Evolutionary conservation across 2,888 invertebrate species (phyloP), one percentile per base, ranked within the genome.

Genomic region (Phoenoteleia sp.): DNA sequence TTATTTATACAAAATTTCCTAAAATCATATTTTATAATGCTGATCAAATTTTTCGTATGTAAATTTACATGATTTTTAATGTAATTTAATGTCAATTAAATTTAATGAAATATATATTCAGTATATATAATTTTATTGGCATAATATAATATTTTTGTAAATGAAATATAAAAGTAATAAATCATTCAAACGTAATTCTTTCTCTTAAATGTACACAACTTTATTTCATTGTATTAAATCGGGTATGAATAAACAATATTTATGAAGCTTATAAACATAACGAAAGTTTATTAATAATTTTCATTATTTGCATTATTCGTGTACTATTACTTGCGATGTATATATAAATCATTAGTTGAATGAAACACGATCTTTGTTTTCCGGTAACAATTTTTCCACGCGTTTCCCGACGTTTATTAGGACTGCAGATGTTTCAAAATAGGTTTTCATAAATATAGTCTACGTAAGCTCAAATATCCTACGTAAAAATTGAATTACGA

Each of bases 381-480:
- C 69, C 39, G 49, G 11, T 19, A 54, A 42, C 23, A 60, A 79
- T 79, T 79, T 71, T 79, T 62, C 69, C 19, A 60, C 54, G 39
- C 49, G 36, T 39, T 17, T 17, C 0, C 39, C 42, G 62, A 79
- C 60, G 36, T 71, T 67, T 69, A 79, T 79, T 69, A 79, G 39
- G 19, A 71, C 62, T 79, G 71, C 79, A 79, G 79, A 69, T 79
- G 79, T 79, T 79, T 71, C 69, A 33, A 52, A 79, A 62, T 71
- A 79, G 69, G 54, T 52, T 71, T 62, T 29, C 69, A 71, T 79
- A 69, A 62, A 69, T 71, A 71, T 54, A 54, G 33, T 33, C 15
- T 39, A 45, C 29, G 54, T 36, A 62, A 71, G 58, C 66, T 67
- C 47, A 23, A 79, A 79, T 42, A 62, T 54, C 71, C 47, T 56